These are phyloP conservation scores for Perdita meconis DNA, from an alignment of 2,888 invertebrate species.

Conservation along the genomic window DNA sequence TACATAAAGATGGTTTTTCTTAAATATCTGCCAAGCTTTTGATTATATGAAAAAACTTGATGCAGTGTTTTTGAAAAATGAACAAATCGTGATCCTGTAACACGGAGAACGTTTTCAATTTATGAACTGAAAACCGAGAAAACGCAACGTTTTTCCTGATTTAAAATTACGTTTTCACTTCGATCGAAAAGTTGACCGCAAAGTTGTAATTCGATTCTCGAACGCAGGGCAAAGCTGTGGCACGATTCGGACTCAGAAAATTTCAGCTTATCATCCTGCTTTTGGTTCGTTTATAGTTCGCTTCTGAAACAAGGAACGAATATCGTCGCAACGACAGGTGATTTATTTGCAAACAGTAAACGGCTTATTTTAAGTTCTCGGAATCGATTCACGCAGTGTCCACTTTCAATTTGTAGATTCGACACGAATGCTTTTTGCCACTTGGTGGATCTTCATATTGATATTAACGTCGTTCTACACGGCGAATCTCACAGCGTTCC, in stretches of 20 bases:
- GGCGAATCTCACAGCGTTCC: conserved; percentile 94
- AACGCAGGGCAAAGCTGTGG: conserved; percentile 79
- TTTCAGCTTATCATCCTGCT: conserved; percentile 89
- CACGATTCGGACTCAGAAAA: conserved; percentile 86
- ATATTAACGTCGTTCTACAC: conserved; percentile 95
- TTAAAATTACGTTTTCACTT: neutral
- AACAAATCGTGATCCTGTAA: too few species aligned
- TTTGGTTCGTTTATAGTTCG: conserved; percentile 95
- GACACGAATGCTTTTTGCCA: conserved; percentile 92
- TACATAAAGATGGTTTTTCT: too few species aligned
- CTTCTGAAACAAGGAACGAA: conserved; percentile 94
- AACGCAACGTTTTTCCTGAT: neutral
- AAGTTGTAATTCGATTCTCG: neutral
- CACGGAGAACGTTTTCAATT: too few species aligned
- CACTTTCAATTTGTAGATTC: conserved; percentile 87
- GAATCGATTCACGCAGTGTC: neutral
- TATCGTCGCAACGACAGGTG: conserved; percentile 92
- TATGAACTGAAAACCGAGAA: too few species aligned
- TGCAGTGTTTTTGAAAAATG: too few species aligned
- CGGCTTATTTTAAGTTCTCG: too few species aligned
- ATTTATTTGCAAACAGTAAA: neutral
- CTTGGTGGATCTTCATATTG: conserved; percentile 96
- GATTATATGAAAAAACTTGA: too few species aligned
- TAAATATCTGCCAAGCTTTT: too few species aligned
- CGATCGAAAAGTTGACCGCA: too few species aligned